These are phyloP conservation scores for Megalopta genalis DNA, from an alignment of 1,140 invertebrate species.

Conservation along the genomic window DNA sequence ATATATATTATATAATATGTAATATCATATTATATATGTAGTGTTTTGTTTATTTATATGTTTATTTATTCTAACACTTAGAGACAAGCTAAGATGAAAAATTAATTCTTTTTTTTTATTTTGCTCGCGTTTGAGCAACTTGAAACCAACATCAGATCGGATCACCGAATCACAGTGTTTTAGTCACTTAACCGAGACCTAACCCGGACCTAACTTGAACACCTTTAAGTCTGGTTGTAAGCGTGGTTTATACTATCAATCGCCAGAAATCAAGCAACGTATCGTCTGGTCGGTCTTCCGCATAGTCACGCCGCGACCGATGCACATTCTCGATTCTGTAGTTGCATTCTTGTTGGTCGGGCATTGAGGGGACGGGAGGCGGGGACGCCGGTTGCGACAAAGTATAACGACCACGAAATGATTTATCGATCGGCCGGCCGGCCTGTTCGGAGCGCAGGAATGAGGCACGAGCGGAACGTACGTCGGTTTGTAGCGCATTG, in stretches of 20 bases:
- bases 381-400: slow-evolving; percentile 21
- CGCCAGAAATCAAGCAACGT: slow-evolving; percentile 61
- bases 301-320: slow-evolving; percentile 33
- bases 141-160: no score
- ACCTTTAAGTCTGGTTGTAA: background rate
- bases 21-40: no score
- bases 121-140: no score
- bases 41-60: no score
- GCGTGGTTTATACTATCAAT: background rate
- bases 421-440: slow-evolving; percentile 32
- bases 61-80: no score
- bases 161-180: no score
- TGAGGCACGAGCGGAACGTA: slow-evolving; percentile 15
- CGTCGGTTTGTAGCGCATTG: slow-evolving; percentile 44
- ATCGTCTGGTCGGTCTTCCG: slow-evolving; percentile 43
- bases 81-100: no score
- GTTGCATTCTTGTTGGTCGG: slow-evolving; percentile 18
- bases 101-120: no score
- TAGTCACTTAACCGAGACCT: no score
- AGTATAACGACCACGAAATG: slow-evolving; percentile 47
- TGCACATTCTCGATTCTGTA: slow-evolving; percentile 27
- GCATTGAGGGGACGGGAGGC: background rate
- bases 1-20: no score
- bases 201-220: no score
- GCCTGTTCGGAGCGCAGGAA: background rate